Base-by-base conservation (phyloP, 2,888 invertebrate genomes). In the Heliconius sara region DNA sequence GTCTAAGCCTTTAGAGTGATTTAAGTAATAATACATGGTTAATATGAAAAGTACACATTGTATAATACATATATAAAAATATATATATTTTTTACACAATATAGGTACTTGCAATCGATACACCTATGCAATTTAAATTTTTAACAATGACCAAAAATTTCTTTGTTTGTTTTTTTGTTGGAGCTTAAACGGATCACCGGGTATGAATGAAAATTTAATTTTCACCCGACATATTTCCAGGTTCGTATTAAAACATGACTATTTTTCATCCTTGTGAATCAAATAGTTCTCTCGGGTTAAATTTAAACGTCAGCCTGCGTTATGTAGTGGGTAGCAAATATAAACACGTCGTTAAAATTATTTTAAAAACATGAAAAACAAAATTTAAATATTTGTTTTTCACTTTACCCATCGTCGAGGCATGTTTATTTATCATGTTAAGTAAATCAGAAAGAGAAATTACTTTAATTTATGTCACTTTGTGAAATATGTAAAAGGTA, bases 111-210 rank as follows among this genome's bases (percentile, higher is more conserved):
- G 34, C 34, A 39, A 34, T 9, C 34, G 34, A 34, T 34, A 34
- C 34, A 34, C 34, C 34, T 57, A 57, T 57, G 57, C 19, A 57
- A 57, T 57, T 57, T 57, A 22, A 57, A 9, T 39, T 57, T 57
- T 76, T 16, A 85, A 83, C 83, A 79, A 76, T 81, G 65, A 84
- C 83, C 66, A 84, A 86, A 83, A 84, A 81, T 84, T 85, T 9
- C 86, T 87, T 86, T 85, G 9, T 19, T 22, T 57, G 57, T 57
- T 57, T 86, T 86, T 87, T 39, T 39, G 34, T 39, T 86, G 86
- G 84, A 79, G 84, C 83, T 83, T 84, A 84, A 85, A 83, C 82
- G 80, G 82, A 83, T 84, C 84, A 84, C 74, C 81, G 81, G 79
- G 80, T 83, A 81, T 80, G 82, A 83, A 84, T 83, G 82, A 70